These are phyloP conservation scores for Pantala flavescens DNA, from an alignment of 1,140 invertebrate genomes.

Conservation along the genomic window DNA sequence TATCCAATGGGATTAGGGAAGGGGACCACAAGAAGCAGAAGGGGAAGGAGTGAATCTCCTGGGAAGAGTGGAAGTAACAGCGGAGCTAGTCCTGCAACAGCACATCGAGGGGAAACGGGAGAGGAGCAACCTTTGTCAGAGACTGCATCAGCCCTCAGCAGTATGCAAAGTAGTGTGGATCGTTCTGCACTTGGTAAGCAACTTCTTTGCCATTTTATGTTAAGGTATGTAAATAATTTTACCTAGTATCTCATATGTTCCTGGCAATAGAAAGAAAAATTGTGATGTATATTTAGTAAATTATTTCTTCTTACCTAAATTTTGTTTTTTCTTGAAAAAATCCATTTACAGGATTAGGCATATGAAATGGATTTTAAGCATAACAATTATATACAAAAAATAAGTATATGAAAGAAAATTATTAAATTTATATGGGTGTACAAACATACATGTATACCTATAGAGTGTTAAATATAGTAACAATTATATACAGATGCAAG, in stretches of 20 bases:
- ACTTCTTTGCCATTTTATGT: conserved; percentile 4
- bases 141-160: conserved; percentile 39
- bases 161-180: conserved; percentile 44
- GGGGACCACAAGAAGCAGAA: neutral
- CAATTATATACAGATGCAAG: too few species aligned
- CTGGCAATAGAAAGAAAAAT: neutral
- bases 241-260: neutral
- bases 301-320: too few species aligned
- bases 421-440: too few species aligned
- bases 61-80: neutral
- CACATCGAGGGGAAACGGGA: conserved; percentile 24
- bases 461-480: too few species aligned
- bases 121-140: neutral
- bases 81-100: conserved; percentile 29
- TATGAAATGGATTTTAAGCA: too few species aligned
- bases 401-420: too few species aligned
- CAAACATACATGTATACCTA: too few species aligned
- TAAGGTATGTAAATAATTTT: too few species aligned
- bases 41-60: conserved; percentile 3
- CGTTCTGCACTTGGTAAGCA: conserved; percentile 37
- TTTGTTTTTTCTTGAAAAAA: too few species aligned
- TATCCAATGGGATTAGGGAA: conserved; percentile 37
- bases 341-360: too few species aligned
- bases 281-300: neutral
- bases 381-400: too few species aligned